Conservation (phyloP, 1,140 invertebrate genomes). For the Calephelis virginiensis region DNA sequence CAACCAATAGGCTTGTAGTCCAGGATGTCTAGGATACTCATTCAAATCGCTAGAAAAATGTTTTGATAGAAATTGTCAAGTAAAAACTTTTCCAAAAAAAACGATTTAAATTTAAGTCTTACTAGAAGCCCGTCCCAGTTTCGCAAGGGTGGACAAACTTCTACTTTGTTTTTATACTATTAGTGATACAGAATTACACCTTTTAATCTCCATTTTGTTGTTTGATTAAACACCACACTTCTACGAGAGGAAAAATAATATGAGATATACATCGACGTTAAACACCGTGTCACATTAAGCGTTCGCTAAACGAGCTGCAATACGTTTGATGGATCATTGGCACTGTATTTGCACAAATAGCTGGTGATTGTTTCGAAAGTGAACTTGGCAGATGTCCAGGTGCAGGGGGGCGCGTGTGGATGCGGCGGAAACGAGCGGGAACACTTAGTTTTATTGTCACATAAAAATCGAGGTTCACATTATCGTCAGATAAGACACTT, state of each 20-base stretch:
- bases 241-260: not conserved
- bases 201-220: not conserved
- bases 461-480: constrained; percentile 2
- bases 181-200: not conserved
- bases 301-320: not conserved
- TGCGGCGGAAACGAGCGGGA: constrained; percentile 11
- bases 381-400: constrained; percentile 19
- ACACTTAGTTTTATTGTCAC: constrained; percentile 22
- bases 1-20: no score
- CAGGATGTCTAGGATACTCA: no score
- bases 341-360: constrained; percentile 17
- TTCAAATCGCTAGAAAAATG: no score
- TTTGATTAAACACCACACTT: not conserved
- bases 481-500: not conserved
- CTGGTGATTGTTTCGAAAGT: constrained; percentile 7
- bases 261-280: not conserved
- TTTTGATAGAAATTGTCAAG: no score
- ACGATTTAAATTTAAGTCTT: no score
- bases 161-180: no score
- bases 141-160: no score
- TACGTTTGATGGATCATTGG: constrained; percentile 15
- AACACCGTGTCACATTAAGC: constrained; percentile 6
- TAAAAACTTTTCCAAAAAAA: no score
- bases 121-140: no score
- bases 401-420: not conserved